phyloP scores from a whole-genome alignment of 1,140 invertebrate genomes.

The Drosophila nigromelanica region DNA sequence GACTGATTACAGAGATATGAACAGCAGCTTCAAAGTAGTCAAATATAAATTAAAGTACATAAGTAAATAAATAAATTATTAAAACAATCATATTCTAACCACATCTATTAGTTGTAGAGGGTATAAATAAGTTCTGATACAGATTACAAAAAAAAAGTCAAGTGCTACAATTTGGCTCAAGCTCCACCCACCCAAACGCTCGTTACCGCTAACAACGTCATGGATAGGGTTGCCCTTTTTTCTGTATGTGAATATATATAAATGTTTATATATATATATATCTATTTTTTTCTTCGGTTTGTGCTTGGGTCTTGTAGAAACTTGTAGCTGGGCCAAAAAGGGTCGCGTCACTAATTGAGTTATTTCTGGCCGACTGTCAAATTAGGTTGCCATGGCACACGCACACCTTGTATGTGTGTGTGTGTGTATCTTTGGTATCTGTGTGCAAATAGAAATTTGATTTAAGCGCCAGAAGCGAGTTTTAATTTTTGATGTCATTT shows the following conservation, averaged over 20 bases:
- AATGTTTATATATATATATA: constrained; percentile 3
- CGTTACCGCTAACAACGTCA: constrained; percentile 70
- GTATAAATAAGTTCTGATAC: not conserved
- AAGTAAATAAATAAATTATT: too few relatives aligned
- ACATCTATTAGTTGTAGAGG: not conserved
- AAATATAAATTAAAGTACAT: too few relatives aligned
- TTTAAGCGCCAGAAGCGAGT: constrained; percentile 61
- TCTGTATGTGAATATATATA: not conserved
- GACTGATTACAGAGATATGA: too few relatives aligned
- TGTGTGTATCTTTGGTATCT: not conserved
- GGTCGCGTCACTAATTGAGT: constrained; percentile 70
- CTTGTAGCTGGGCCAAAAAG: constrained; percentile 17
- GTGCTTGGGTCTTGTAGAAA: constrained; percentile 11
- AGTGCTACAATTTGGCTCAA: constrained; percentile 18
- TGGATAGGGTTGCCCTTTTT: constrained; percentile 43
- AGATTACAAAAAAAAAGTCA: constrained; percentile 12
- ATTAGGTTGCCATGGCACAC: constrained; percentile 62
- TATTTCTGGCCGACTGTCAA: constrained; percentile 75
- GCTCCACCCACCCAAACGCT: constrained; percentile 15
- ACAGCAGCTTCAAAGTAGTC: too few relatives aligned
- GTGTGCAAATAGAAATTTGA: constrained; percentile 53
- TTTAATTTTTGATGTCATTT: constrained; percentile 81
- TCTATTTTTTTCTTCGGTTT: constrained; percentile 6
- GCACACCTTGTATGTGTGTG: constrained; percentile 28
- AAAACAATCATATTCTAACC: not conserved